Conservation (phyloP, 2,888 invertebrate species). For the Yponomeuta malinellus region DNA sequence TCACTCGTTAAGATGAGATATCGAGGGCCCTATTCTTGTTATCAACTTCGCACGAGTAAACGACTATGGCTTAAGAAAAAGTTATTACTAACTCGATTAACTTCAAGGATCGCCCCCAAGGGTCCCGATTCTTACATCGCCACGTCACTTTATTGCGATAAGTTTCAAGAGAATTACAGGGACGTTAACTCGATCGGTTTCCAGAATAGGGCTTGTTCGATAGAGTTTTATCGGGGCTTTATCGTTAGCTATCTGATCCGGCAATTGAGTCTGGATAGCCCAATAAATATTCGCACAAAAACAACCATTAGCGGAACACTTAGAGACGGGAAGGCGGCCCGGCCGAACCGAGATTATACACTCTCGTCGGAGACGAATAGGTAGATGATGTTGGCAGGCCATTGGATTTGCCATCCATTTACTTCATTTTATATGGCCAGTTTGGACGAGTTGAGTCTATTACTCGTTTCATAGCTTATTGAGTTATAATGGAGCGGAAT, state of each 20-base stretch:
- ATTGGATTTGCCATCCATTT: background rate
- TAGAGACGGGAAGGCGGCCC: constrained; percentile 1
- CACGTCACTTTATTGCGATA: background rate
- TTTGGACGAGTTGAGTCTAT: background rate
- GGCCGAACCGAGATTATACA: constrained; percentile 3
- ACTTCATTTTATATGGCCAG: background rate
- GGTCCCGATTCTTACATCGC: background rate
- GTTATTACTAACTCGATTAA: background rate
- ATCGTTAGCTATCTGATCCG: constrained; percentile 11
- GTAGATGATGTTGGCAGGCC: background rate
- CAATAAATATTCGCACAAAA: constrained; percentile 16
- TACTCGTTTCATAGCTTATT: background rate
- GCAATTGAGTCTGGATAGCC: constrained; percentile 12
- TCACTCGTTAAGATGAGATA: background rate
- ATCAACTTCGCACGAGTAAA: background rate
- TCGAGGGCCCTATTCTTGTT: background rate
- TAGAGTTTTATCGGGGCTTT: constrained; percentile 13
- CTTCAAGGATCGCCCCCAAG: background rate
- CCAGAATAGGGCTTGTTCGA: constrained; percentile 2
- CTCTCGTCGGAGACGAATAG: background rate
- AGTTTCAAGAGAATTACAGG: background rate
- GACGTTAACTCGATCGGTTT: background rate
- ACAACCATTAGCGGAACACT: constrained; percentile 15
- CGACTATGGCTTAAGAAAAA: background rate
- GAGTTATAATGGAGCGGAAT: background rate